Evolutionary conservation across 1,140 invertebrate species (phyloP), one percentile per base, ranked within the genome.

Genomic region (Zaprionus lachaisei): DNA sequence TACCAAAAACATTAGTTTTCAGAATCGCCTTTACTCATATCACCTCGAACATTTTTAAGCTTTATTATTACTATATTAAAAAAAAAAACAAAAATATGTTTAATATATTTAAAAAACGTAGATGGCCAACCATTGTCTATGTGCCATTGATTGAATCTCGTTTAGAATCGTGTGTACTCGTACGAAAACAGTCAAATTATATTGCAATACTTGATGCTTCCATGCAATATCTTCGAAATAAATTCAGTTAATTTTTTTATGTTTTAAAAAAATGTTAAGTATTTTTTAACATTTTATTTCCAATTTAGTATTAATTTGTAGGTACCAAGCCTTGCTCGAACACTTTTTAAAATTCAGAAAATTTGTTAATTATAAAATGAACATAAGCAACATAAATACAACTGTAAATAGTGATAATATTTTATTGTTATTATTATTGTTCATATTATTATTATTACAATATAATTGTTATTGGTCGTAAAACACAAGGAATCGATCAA

Each of bases 321-420:
- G 9, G 7, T 0, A 26, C 24, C 24, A 5, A 26, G 26, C 4
- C 26, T 28, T 28, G 28, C 0, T 34, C 9, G 11, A 34, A 34
- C 2, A 34, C 31, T 31, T 9, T 31, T 31, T 31, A 3, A 11
- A 31, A 31, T 9, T 31, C 9, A 9, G 7, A 9, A 44, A 44
- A 17, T 17, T n/a, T 5, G 5, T 41, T 41, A 3, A n/a, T 17
- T 17, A 9, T 9, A 17, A 7, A 47, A 47, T 47, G 41, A 4
- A 47, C 7, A 47, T 9, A 47, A 9, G 11, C 47, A 49, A 49
- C 7, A 5, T 22, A 14, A 51, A 51, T 12, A 22, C 41, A 51
- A 20, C 47, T 51, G 47, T 51, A 51, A 51, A 51, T 51, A 51
- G 47, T 51, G 22, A 51, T 51, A 51, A 47, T 24, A 51, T 5